Evolutionary conservation across 2,888 invertebrate genomes (phyloP).

Genomic region (Dorcus hopei): DNA sequence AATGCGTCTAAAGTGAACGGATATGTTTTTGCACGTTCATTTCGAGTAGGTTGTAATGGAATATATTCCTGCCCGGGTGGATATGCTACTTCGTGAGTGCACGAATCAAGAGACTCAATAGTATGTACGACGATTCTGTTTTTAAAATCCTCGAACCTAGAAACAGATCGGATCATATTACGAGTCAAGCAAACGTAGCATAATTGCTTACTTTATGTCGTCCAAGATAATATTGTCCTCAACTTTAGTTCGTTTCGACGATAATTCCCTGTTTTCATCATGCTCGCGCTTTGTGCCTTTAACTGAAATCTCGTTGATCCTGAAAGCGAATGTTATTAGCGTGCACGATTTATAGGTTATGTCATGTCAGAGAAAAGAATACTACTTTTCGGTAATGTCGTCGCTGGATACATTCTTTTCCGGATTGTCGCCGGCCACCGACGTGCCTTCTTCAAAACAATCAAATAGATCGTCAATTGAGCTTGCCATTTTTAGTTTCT

Average conservation of each 20-base stretch:
- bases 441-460: slow-evolving; percentile 43
- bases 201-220: slow-evolving; percentile 42
- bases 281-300: slow-evolving; percentile 38
- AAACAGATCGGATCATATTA: slow-evolving; percentile 26
- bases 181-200: not conserved
- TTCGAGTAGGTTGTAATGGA: slow-evolving; percentile 55
- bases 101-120: slow-evolving; percentile 87
- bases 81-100: slow-evolving; percentile 94
- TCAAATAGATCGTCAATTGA: slow-evolving; percentile 47
- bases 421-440: slow-evolving; percentile 21
- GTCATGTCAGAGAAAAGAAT: not conserved
- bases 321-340: slow-evolving; percentile 19
- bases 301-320: slow-evolving; percentile 26
- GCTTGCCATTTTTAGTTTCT: slow-evolving; percentile 49
- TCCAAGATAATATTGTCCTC: slow-evolving; percentile 40
- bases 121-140: slow-evolving; percentile 84
- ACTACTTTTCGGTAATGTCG: slow-evolving; percentile 10
- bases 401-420: slow-evolving; percentile 16
- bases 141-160: slow-evolving; percentile 70
- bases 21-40: slow-evolving; percentile 86
- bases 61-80: slow-evolving; percentile 83
- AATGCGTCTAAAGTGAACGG: slow-evolving; percentile 95
- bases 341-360: slow-evolving; percentile 22
- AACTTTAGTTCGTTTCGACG: slow-evolving; percentile 36
- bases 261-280: slow-evolving; percentile 29